Evolutionary conservation across 2,888 invertebrate genomes (phyloP), one percentile per base, ranked within the genome.

Genomic region (Caenorhabditis sp.): DNA sequence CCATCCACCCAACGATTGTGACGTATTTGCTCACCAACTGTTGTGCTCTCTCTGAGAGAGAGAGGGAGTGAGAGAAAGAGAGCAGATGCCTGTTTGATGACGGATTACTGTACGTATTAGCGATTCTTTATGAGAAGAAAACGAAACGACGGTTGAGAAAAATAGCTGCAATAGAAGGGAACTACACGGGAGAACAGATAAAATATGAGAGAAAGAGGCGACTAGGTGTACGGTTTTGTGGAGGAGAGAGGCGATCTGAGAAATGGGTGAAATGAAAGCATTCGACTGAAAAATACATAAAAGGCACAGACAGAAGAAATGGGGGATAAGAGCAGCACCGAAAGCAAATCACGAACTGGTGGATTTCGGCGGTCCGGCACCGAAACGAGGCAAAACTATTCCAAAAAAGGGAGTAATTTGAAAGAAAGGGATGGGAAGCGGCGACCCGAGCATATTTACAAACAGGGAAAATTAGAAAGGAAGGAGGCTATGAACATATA

Each of bases 371-470:
- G 58, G 59, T 68, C 59, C 68, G 50, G 59, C 59, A 59, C 71
- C 61, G 61, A 71, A 71, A 15, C 8, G 53, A 27, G 45, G 24
- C 53, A 59, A 46, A 62, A 71, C 45, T 71, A 59, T 48, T 68
- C 56, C 66, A 41, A 58, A 56, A 2, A 66, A 56, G 27, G 41
- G 66, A 58, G 56, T 66, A 66, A 50, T 68, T 59, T 59, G 45
- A 39, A 48, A 15, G 30, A 22, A 35, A 39, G 46, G 55, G 26
- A 26, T 37, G 48, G 53, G 15, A 48, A 20, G 41, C n/a, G 30
- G 22, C 9, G 27, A 66, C 74, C 74, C 68, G 74, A 68, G 58
- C 66, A 32, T 75, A 75, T 75, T 68, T 75, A 75, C 74, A 75
- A 75, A 75, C 74, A 75, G 53, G 22, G 56, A 62, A 56, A 27